Conservation (phyloP, 2,113 vertebrate genomes). For the Dissostichus mawsoni region DNA sequence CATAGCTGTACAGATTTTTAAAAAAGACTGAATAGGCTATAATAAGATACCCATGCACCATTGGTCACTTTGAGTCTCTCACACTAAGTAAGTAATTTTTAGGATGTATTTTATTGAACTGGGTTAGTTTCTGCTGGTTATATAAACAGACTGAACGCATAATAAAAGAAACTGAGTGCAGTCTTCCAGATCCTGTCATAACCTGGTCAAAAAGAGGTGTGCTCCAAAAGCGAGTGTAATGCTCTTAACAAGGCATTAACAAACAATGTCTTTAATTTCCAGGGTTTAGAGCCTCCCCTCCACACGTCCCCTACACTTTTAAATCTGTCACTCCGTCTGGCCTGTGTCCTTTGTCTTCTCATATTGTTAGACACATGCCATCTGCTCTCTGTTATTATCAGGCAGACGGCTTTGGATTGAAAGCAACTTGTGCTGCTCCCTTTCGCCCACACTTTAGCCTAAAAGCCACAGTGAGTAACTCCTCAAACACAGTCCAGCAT, state of each 20-base stretch:
- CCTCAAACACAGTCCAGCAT: background rate
- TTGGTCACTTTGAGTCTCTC: background rate
- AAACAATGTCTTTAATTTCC: conserved; percentile 48
- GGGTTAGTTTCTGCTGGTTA: background rate
- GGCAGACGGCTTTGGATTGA: conserved; percentile 59
- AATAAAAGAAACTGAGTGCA: background rate
- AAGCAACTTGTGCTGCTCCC: conserved; percentile 38
- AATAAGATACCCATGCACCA: too few relatives aligned
- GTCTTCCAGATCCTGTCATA: background rate
- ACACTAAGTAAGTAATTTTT: background rate
- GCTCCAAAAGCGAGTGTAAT: conserved; percentile 46
- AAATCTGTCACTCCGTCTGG: conserved; percentile 72
- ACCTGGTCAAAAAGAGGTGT: background rate
- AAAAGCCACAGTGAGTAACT: background rate
- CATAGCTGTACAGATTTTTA: too few relatives aligned
- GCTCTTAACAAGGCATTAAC: conserved; percentile 62
- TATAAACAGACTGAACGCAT: background rate
- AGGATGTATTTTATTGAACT: background rate
- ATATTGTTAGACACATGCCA: conserved; percentile 65
- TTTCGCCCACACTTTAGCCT: conserved; percentile 42
- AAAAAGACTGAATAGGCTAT: too few relatives aligned
- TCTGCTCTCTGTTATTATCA: conserved; percentile 77
- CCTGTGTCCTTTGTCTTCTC: conserved; percentile 67
- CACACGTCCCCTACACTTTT: conserved; percentile 45
- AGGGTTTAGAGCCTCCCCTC: conserved; percentile 28